Conservation (phyloP, 2,888 invertebrate species). For the Agrotis puta region DNA sequence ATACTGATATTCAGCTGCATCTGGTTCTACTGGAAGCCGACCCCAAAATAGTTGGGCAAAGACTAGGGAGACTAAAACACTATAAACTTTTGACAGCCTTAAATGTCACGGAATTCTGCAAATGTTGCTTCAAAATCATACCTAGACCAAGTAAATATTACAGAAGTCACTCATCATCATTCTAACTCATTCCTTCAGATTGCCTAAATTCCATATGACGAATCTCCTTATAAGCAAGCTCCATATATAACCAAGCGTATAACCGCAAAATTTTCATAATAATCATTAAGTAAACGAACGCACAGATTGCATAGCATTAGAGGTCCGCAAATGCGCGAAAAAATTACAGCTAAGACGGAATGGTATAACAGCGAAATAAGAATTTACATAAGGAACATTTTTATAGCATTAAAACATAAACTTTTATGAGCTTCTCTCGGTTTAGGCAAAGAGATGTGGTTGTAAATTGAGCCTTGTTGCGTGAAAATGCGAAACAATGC, state of each 20-base stretch:
- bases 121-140: no score
- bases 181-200: neutral
- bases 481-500: neutral
- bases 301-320: slow-evolving; percentile 47
- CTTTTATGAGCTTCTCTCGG: slow-evolving; percentile 72
- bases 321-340: slow-evolving; percentile 41
- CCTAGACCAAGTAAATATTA: neutral
- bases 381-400: slow-evolving; percentile 72
- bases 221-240: slow-evolving; percentile 1
- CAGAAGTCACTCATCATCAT: neutral
- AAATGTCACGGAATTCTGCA: no score
- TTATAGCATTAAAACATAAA: slow-evolving; percentile 76
- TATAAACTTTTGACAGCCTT: no score
- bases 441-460: slow-evolving; percentile 60
- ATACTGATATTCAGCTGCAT: no score
- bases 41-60: no score
- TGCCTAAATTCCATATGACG: neutral
- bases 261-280: slow-evolving; percentile 24
- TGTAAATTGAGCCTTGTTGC: slow-evolving; percentile 49
- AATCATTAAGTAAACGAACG: slow-evolving; percentile 46
- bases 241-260: slow-evolving; percentile 15
- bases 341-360: slow-evolving; percentile 44
- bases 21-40: no score
- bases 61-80: no score
- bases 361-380: slow-evolving; percentile 64